These are phyloP conservation scores for Portevinia maculata DNA, from an alignment of 2,888 invertebrate genomes.

Conservation along the genomic window DNA sequence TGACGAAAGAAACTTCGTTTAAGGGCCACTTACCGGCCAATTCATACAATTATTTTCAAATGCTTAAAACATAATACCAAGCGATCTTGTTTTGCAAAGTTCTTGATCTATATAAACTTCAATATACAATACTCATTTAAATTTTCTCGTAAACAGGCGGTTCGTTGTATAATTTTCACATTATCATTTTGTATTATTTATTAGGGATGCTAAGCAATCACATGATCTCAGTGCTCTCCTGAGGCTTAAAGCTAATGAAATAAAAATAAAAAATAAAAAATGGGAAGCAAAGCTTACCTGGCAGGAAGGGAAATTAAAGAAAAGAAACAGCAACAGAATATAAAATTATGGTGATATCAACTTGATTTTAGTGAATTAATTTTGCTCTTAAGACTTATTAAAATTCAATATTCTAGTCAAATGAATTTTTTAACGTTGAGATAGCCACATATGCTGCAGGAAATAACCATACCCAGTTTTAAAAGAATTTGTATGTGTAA, in stretches of 20 bases:
- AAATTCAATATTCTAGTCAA: neutral
- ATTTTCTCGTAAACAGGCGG: slow-evolving; percentile 7
- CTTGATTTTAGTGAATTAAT: slow-evolving; percentile 19
- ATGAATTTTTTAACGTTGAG: slow-evolving; percentile 17
- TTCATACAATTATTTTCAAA: slow-evolving; percentile 13
- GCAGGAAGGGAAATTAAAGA: neutral
- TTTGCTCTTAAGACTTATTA: slow-evolving; percentile 10
- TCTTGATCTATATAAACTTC: slow-evolving; percentile 29
- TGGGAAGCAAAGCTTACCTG: neutral
- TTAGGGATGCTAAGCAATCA: slow-evolving; percentile 34
- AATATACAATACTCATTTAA: slow-evolving; percentile 9
- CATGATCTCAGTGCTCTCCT: slow-evolving; percentile 15
- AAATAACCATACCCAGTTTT: too few species aligned
- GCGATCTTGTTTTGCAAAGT: slow-evolving; percentile 19
- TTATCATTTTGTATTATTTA: slow-evolving; percentile 40
- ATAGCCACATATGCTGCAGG: neutral
- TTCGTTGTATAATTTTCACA: slow-evolving; percentile 32
- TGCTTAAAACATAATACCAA: slow-evolving; percentile 4
- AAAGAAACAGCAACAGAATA: neutral
- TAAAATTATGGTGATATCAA: slow-evolving; percentile 8
- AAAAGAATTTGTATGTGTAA: too few species aligned
- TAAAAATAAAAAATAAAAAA: slow-evolving; percentile 7
- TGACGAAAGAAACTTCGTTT: slow-evolving; percentile 26
- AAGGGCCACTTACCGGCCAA: slow-evolving; percentile 19
- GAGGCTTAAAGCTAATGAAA: too few species aligned